A percentile compares a stretch with the other conserved stretches of the same genome.
phyloP scores from a whole-genome alignment of 92 coral and sea anemone species.

The Hydrozoanthus gracilis region DNA sequence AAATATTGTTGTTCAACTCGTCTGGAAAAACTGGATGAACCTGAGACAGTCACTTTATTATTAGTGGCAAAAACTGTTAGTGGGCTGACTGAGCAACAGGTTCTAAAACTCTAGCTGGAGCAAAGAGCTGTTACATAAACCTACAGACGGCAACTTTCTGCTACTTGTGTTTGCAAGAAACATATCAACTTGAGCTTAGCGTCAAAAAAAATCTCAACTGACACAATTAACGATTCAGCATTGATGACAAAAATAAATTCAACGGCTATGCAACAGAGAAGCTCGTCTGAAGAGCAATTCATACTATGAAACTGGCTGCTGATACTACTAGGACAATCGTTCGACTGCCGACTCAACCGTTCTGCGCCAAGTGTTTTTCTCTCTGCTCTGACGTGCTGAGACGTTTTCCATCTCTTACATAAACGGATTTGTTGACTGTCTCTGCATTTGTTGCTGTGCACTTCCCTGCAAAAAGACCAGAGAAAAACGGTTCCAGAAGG shows the following conservation, averaged over 20 bases:
- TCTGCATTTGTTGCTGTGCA: constrained; percentile 86
- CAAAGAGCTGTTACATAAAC: neutral
- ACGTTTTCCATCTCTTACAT: constrained; percentile 67
- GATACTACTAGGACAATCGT: neutral
- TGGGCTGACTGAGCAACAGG: neutral
- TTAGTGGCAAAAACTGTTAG: neutral
- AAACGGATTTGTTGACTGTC: constrained; percentile 98
- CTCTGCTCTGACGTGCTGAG: neutral
- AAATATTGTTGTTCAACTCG: too few relatives aligned
- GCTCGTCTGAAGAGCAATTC: neutral
- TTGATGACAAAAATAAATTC: neutral
- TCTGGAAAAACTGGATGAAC: too few relatives aligned
- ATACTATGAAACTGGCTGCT: neutral
- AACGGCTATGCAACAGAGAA: neutral
- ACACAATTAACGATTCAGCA: neutral
- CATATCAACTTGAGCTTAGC: neutral
- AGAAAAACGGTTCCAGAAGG: neutral
- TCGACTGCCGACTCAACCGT: neutral
- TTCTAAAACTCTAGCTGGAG: neutral
- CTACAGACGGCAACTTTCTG: neutral
- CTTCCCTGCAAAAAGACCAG: constrained; percentile 68
- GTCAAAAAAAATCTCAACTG: constrained; percentile 4
- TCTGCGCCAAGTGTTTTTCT: neutral
- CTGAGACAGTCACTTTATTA: neutral
- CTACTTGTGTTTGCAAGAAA: neutral